Conservation (phyloP, 1,140 invertebrate genomes). For the Tetragonula clypearis region DNA sequence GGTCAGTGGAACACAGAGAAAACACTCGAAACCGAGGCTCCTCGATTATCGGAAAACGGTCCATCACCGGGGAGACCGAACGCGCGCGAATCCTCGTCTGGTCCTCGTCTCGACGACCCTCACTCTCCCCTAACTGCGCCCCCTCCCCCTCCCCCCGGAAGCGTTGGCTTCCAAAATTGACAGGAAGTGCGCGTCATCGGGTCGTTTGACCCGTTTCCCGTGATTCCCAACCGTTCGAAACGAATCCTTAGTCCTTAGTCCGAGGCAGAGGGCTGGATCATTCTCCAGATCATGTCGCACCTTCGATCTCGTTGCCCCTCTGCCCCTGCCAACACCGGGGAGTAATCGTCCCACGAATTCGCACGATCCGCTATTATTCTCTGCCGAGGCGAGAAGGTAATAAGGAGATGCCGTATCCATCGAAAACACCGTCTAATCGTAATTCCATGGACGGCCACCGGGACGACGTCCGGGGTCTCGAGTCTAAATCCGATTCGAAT, state of each 20-base stretch:
- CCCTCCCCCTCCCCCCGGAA: too few relatives aligned
- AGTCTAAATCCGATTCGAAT: slow-evolving; percentile 76
- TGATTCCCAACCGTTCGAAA: background rate
- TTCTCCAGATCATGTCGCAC: background rate
- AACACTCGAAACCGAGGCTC: background rate
- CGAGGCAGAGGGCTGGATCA: background rate
- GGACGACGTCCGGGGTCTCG: slow-evolving; percentile 39
- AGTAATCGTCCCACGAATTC: background rate
- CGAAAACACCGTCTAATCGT: slow-evolving; percentile 69
- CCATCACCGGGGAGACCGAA: background rate
- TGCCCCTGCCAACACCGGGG: too few relatives aligned
- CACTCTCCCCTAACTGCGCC: too few relatives aligned
- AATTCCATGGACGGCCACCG: slow-evolving; percentile 65
- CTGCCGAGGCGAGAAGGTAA: slow-evolving; percentile 68
- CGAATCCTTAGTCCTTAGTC: background rate
- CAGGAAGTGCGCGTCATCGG: background rate
- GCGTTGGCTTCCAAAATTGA: background rate
- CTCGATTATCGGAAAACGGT: slow-evolving; percentile 31
- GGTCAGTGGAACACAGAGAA: background rate
- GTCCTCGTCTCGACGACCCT: slow-evolving; percentile 4
- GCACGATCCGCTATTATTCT: background rate
- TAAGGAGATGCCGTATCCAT: slow-evolving; percentile 65
- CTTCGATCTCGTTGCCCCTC: too few relatives aligned
- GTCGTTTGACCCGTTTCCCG: background rate
- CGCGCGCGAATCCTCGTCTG: slow-evolving; percentile 10